Conservation (phyloP, 2,797 vertebrate genomes). For the Paedocypris micromegethes region DNA sequence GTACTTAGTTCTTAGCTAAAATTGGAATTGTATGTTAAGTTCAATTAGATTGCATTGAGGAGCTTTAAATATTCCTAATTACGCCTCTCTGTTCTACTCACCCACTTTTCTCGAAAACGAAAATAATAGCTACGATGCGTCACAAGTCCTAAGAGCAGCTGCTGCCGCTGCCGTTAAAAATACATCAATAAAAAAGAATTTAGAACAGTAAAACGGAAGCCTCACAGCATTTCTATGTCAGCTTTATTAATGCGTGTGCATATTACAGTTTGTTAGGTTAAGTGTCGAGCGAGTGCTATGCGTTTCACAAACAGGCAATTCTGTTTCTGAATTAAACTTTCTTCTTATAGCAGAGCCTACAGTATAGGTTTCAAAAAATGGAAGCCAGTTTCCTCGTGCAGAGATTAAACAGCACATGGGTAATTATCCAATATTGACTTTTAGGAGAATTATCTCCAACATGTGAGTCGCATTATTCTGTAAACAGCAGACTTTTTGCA, state of each 20-base stretch:
- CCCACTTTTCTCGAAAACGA: slow-evolving; percentile 21
- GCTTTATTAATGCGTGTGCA: slow-evolving; percentile 1
- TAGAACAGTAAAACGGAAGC: slow-evolving; percentile 4
- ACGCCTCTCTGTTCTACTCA: slow-evolving; percentile 6
- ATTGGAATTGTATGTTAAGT: not conserved
- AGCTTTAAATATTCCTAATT: slow-evolving; percentile 28
- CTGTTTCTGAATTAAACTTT: no score
- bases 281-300: slow-evolving; percentile 7
- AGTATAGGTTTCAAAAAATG: no score
- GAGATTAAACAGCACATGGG: no score
- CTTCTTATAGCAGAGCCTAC: no score
- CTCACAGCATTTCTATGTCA: slow-evolving; percentile 12
- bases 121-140: slow-evolving; percentile 25
- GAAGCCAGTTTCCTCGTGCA: no score
- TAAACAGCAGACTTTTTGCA: no score
- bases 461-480: no score
- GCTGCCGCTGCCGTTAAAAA: slow-evolving; percentile 17
- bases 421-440: no score
- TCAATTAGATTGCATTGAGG: slow-evolving; percentile 7
- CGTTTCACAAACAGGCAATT: no score
- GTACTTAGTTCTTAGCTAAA: no score
- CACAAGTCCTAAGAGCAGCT: slow-evolving; percentile 17
- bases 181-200: slow-evolving; percentile 12
- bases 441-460: no score
- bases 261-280: slow-evolving; percentile 11